Conservation (phyloP, 2,113 vertebrate genomes). For the Microtus ochrogaster region DNA sequence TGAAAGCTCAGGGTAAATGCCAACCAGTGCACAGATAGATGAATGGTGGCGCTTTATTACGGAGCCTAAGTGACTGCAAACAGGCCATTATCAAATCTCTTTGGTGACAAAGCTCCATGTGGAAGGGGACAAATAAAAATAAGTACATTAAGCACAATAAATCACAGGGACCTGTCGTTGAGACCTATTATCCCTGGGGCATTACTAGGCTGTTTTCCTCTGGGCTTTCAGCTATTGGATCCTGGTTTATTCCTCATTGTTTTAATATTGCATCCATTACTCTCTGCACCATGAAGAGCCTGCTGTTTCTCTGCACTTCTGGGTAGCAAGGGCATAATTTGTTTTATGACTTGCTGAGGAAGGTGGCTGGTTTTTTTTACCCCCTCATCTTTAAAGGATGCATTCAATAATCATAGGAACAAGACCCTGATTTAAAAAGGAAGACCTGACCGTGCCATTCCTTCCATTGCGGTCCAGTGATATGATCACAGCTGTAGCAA, state of each 20-base stretch:
- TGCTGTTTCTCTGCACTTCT: slow-evolving; percentile 60
- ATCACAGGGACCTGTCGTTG: slow-evolving; percentile 73
- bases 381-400: slow-evolving; percentile 68
- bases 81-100: slow-evolving; percentile 83
- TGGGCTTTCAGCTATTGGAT: slow-evolving; percentile 37
- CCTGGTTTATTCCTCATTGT: slow-evolving; percentile 65
- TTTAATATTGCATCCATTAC: slow-evolving; percentile 78
- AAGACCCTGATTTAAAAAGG: slow-evolving; percentile 53
- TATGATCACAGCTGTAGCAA: neutral
- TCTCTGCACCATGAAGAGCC: slow-evolving; percentile 57
- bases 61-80: slow-evolving; percentile 76
- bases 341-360: slow-evolving; percentile 69
- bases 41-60: slow-evolving; percentile 70
- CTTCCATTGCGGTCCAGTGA: neutral
- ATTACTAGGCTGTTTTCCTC: slow-evolving; percentile 58
- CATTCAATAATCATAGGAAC: slow-evolving; percentile 42
- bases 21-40: slow-evolving; percentile 59
- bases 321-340: slow-evolving; percentile 77
- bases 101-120: slow-evolving; percentile 74
- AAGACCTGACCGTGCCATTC: slow-evolving; percentile 24
- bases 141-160: slow-evolving; percentile 81
- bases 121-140: slow-evolving; percentile 82
- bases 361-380: slow-evolving; percentile 22
- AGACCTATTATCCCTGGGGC: slow-evolving; percentile 77
- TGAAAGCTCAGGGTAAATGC: slow-evolving; percentile 67